Conservation (phyloP, 30 jellyfish, hydroid and myxozoan species). For the Phacellophora camtschatica region DNA sequence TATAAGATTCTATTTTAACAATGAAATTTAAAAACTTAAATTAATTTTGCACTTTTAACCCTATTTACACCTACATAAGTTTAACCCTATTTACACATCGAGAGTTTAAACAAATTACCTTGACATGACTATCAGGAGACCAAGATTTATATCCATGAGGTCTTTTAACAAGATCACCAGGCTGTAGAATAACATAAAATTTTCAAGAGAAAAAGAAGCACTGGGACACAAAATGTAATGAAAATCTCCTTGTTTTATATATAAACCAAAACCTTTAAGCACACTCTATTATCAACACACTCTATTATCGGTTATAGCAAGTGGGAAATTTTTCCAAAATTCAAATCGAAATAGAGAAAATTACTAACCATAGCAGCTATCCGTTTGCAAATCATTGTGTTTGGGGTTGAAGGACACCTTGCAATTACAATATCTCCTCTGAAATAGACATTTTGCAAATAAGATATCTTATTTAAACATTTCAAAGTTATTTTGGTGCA, state of each 20-base stretch:
- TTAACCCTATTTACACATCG: no score
- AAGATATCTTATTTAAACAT: no score
- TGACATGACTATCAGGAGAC: constrained; percentile 21
- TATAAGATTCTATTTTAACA: background rate
- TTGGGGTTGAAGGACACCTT: constrained; percentile 81
- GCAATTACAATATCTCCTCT: constrained; percentile 95
- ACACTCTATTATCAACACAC: no score
- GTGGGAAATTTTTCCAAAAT: no score
- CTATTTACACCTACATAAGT: no score
- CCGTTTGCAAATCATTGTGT: constrained; percentile 83
- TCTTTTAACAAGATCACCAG: constrained; percentile 62
- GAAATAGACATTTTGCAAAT: background rate
- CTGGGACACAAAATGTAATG: background rate
- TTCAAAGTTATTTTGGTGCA: no score
- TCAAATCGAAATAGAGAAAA: background rate
- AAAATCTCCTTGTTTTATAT: no score
- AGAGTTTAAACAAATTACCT: constrained; percentile 38
- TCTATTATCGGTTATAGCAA: no score
- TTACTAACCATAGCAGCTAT: constrained; percentile 81
- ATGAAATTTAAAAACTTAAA: no score
- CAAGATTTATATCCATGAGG: constrained; percentile 21
- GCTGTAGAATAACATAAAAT: background rate
- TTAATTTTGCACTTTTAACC: no score
- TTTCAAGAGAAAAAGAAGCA: background rate
- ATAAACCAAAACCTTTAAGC: no score